A percentile compares a stretch with the other conserved stretches of the same genome.
These are phyloP conservation scores for Salvator merianae DNA, from an alignment of 2,113 vertebrate genomes.

Conservation along the genomic window DNA sequence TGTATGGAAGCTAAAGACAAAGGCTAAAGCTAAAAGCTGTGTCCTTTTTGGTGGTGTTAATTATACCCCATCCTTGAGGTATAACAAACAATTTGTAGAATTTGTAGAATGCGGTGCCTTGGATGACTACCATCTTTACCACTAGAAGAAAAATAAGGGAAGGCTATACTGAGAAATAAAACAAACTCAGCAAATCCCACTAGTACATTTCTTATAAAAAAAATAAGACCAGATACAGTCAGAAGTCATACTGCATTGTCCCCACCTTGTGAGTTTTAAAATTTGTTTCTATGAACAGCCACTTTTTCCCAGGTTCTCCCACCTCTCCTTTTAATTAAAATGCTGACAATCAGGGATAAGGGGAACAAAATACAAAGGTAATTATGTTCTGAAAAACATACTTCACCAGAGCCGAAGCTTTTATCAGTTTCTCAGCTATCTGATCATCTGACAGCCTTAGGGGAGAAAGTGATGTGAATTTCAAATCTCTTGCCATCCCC, in stretches of 20 bases:
- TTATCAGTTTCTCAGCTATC: conserved; percentile 73
- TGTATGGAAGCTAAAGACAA: background rate
- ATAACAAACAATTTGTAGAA: too few relatives aligned
- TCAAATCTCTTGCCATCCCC: conserved; percentile 66
- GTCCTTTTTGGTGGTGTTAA: conserved; percentile 3
- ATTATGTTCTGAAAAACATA: conserved; percentile 75
- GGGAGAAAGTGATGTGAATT: conserved; percentile 71
- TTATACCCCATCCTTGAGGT: background rate
- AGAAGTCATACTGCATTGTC: conserved; percentile 45
- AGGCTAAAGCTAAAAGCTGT: too few relatives aligned
- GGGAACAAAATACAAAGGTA: conserved; percentile 75
- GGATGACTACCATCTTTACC: background rate
- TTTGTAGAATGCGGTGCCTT: background rate
- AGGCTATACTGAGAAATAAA: conserved; percentile 22
- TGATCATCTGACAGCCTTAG: conserved; percentile 76
- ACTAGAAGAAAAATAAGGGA: too few relatives aligned
- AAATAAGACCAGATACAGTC: conserved; percentile 60
- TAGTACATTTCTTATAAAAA: conserved; percentile 55
- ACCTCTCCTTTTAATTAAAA: conserved; percentile 80
- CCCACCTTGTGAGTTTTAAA: too few relatives aligned
- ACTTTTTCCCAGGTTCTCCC: conserved; percentile 69
- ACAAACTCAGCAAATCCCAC: conserved; percentile 51
- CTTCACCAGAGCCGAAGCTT: conserved; percentile 75
- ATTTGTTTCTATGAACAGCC: conserved; percentile 18
- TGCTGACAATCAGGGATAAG: conserved; percentile 74